Conservation (phyloP, 2,113 vertebrate genomes). For the Pachypanchax playfairii region DNA sequence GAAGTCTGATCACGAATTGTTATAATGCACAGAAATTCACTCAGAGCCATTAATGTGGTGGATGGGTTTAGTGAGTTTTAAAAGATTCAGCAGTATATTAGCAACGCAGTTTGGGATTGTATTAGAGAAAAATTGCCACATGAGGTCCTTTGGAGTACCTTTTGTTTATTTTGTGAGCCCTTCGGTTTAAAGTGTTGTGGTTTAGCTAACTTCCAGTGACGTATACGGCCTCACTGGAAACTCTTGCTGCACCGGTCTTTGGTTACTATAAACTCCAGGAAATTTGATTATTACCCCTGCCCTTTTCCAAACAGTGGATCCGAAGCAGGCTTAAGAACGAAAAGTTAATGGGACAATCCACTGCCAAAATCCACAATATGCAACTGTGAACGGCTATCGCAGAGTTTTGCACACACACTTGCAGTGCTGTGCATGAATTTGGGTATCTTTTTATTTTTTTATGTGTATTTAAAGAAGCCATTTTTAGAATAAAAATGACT, state of each 20-base stretch:
- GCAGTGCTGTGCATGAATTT: not conserved
- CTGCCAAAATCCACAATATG: slow-evolving; percentile 54
- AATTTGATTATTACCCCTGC: slow-evolving; percentile 49
- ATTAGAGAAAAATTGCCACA: not conserved
- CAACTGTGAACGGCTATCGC: slow-evolving; percentile 18
- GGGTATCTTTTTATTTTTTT: not conserved
- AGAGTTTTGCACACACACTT: slow-evolving; percentile 18
- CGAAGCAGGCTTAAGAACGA: slow-evolving; percentile 30
- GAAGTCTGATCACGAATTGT: slow-evolving; percentile 27
- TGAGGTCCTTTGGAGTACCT: too few species aligned
- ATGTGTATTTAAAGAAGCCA: not conserved
- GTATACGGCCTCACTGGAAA: slow-evolving; percentile 35
- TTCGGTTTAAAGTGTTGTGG: too few species aligned
- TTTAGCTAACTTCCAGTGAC: slow-evolving; percentile 33
- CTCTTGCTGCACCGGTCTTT: slow-evolving; percentile 15
- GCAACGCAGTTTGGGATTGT: not conserved
- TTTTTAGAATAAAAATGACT: not conserved
- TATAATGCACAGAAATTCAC: slow-evolving; percentile 15
- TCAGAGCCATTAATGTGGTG: slow-evolving; percentile 15
- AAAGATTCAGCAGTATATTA: not conserved
- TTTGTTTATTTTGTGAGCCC: too few species aligned
- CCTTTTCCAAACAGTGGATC: slow-evolving; percentile 43
- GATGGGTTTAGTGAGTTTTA: not conserved
- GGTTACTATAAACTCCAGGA: slow-evolving; percentile 50
- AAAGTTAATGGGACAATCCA: slow-evolving; percentile 64